A percentile compares a stretch with the other conserved stretches of the same genome.
phyloP scores from a whole-genome alignment of 92 coral and sea anemone species.

The Scolanthus callimorphus region DNA sequence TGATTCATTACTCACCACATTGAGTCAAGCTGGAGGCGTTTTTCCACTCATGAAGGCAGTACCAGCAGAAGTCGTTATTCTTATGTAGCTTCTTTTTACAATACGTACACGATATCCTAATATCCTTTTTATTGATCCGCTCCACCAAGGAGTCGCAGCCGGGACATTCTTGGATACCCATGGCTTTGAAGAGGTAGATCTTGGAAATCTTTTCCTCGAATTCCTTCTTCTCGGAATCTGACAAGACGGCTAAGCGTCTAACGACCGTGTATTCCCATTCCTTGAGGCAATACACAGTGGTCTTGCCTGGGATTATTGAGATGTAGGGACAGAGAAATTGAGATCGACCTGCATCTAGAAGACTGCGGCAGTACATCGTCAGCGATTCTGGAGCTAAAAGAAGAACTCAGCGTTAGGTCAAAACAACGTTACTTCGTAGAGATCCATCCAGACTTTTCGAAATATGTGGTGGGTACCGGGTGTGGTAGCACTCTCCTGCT shows the following conservation, averaged over 20 bases:
- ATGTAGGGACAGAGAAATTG: conserved; percentile 73
- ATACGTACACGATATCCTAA: conserved; percentile 60
- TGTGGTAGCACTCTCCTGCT: too few species aligned
- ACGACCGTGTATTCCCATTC: conserved; percentile 81
- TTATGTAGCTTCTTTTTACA: conserved; percentile 30
- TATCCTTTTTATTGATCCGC: conserved; percentile 55
- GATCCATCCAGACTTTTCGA: too few species aligned
- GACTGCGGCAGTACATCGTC: conserved; percentile 79
- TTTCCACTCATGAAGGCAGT: conserved; percentile 73
- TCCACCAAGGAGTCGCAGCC: conserved; percentile 63
- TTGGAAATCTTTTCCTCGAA: conserved; percentile 71
- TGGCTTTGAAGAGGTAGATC: conserved; percentile 64
- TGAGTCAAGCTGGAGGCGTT: too few species aligned
- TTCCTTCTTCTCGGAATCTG: conserved; percentile 58
- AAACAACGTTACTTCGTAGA: too few species aligned
- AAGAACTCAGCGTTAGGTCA: too few species aligned
- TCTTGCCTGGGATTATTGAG: conserved; percentile 38
- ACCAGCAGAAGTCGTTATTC: conserved; percentile 77
- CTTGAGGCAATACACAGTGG: conserved; percentile 59
- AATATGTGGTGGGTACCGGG: too few species aligned
- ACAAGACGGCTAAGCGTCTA: conserved; percentile 81
- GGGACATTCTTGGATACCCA: conserved; percentile 87
- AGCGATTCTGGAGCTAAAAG: conserved; percentile 74
- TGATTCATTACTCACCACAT: too few species aligned
- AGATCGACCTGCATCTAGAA: conserved; percentile 59